Evolutionary conservation across 2,888 invertebrate genomes (phyloP).

Genomic region (Penaeus monodon): DNA sequence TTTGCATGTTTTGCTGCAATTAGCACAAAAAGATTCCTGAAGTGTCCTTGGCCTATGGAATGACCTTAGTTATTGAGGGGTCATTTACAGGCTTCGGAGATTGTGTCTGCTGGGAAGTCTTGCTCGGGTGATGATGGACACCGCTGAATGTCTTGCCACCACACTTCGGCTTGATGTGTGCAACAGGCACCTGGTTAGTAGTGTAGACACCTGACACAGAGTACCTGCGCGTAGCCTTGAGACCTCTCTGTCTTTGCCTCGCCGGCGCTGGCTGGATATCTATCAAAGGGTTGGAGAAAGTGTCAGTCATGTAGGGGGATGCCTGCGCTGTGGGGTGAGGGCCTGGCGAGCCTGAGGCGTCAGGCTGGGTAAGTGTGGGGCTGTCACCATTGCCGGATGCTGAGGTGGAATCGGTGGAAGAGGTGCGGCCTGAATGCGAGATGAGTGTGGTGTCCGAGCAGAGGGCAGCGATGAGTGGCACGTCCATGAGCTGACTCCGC

Average conservation of each 20-base stretch:
- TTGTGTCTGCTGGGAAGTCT: conserved; percentile 30
- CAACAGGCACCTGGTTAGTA: conserved; percentile 60
- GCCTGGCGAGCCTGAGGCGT: conserved; percentile 48
- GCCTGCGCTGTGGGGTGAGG: conserved; percentile 37
- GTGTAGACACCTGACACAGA: conserved; percentile 62
- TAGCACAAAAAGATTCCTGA: conserved; percentile 1
- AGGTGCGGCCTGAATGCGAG: conserved; percentile 41
- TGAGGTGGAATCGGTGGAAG: conserved; percentile 46
- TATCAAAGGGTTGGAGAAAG: conserved; percentile 3
- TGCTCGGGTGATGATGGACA: conserved; percentile 48
- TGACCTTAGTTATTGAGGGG: conserved; percentile 21
- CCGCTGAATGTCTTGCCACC: conserved; percentile 52
- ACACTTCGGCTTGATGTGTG: conserved; percentile 51
- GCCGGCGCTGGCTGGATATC: conserved; percentile 25
- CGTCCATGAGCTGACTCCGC: conserved; percentile 88
- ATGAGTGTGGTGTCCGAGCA: conserved; percentile 89
- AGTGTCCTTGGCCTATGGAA: conserved; percentile 7
- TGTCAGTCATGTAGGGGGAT: conserved; percentile 33
- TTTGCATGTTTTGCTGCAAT: conserved; percentile 1
- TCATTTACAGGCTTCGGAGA: conserved; percentile 24
- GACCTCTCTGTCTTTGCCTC: conserved; percentile 24
- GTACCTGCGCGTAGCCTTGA: conserved; percentile 50
- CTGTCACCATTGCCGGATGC: conserved; percentile 31
- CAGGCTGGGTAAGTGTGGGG: conserved; percentile 45
- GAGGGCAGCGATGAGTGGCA: conserved; percentile 91